These are phyloP conservation scores for Nerophis ophidion DNA, from an alignment of 2,113 vertebrate genomes.

Conservation along the genomic window DNA sequence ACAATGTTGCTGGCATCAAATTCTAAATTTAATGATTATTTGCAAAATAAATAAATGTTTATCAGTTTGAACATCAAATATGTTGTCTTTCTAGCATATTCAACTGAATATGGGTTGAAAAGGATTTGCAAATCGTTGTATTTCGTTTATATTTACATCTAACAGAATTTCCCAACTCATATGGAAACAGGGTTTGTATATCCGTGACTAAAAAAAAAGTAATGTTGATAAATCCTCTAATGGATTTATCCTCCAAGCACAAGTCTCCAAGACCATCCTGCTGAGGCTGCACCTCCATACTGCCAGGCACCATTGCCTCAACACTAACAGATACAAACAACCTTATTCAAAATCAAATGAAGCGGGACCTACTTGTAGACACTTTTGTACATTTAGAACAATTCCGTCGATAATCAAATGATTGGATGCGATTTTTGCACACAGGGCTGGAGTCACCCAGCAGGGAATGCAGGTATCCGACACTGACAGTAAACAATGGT, in stretches of 20 bases:
- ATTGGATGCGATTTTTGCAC: slow-evolving; percentile 37
- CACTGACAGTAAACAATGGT: slow-evolving; percentile 51
- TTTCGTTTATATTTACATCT: too few species aligned
- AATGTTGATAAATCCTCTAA: slow-evolving; percentile 17
- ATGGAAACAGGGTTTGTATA: too few species aligned
- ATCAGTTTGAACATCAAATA: too few species aligned
- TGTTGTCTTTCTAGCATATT: too few species aligned
- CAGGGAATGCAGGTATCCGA: slow-evolving; percentile 23
- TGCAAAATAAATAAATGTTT: too few species aligned
- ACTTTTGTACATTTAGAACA: slow-evolving; percentile 53
- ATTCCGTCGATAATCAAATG: slow-evolving; percentile 41
- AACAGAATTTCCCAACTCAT: too few species aligned
- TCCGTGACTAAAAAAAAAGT: slow-evolving; percentile 3
- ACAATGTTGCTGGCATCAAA: too few species aligned
- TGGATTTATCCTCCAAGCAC: slow-evolving; percentile 10
- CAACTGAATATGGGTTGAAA: too few species aligned
- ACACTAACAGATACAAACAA: slow-evolving; percentile 48
- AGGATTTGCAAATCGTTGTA: too few species aligned
- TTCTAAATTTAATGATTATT: too few species aligned
- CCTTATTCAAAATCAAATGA: slow-evolving; percentile 50
- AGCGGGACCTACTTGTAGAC: slow-evolving; percentile 56
- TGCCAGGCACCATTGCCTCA: slow-evolving; percentile 27
- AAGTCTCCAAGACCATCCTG: slow-evolving; percentile 5
- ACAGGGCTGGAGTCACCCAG: slow-evolving; percentile 25
- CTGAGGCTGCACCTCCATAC: neutral